These are phyloP conservation scores for Lycophotia porphyrea DNA, from an alignment of 2,888 invertebrate genomes.

Conservation along the genomic window DNA sequence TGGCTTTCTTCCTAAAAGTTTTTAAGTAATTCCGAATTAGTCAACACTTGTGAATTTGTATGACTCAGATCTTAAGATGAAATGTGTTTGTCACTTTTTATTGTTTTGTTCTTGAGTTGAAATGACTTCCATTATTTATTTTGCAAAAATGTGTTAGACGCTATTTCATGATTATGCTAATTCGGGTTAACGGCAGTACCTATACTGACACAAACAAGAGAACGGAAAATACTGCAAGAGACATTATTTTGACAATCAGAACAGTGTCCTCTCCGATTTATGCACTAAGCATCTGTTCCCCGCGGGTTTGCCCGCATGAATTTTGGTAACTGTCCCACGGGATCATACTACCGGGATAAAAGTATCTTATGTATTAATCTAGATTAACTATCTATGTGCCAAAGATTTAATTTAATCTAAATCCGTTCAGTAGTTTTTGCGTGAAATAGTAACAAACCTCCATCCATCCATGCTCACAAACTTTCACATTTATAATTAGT, in stretches of 20 bases:
- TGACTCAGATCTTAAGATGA: conserved; percentile 42
- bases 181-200: not conserved
- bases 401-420: too few relatives aligned
- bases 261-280: not conserved
- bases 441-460: too few relatives aligned
- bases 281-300: too few relatives aligned
- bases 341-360: too few relatives aligned
- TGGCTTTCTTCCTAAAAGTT: conserved; percentile 48
- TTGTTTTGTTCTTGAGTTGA: conserved; percentile 15
- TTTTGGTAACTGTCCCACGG: too few relatives aligned
- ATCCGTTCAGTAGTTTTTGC: too few relatives aligned
- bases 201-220: not conserved
- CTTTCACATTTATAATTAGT: too few relatives aligned
- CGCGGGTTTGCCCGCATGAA: too few relatives aligned
- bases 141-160: not conserved
- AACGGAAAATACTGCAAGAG: not conserved
- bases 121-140: conserved; percentile 18
- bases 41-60: conserved; percentile 36
- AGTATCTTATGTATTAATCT: too few relatives aligned
- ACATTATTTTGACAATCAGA: not conserved
- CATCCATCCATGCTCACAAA: too few relatives aligned
- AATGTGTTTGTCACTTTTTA: conserved; percentile 24
- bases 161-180: not conserved
- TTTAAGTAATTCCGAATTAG: conserved; percentile 42
- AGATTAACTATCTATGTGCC: too few relatives aligned